These are phyloP conservation scores for Phyllopteryx taeniolatus DNA, from an alignment of 2,113 vertebrate species.

Conservation along the genomic window DNA sequence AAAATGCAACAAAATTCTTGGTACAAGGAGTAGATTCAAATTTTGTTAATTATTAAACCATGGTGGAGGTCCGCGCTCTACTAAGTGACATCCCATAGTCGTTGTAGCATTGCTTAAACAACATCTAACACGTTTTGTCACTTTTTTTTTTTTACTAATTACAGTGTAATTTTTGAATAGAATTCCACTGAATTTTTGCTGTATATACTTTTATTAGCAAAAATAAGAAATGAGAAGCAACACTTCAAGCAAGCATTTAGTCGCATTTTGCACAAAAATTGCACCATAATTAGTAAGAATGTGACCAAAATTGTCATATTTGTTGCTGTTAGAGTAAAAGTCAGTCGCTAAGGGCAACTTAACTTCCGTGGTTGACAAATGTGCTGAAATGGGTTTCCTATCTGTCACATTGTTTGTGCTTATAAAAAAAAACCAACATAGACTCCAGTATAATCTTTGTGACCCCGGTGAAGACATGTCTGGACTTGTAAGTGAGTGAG, in stretches of 20 bases:
- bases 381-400: background rate
- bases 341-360: background rate
- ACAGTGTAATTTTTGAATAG: background rate
- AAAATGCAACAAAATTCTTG: no score
- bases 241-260: background rate
- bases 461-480: background rate
- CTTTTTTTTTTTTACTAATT: background rate
- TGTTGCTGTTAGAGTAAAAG: background rate
- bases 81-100: background rate
- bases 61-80: background rate
- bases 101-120: background rate
- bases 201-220: background rate
- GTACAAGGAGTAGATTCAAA: no score
- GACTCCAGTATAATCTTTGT: background rate
- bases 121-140: background rate
- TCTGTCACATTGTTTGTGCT: background rate
- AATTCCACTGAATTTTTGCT: background rate
- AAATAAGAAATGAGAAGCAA: background rate
- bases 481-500: background rate
- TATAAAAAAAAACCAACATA: background rate
- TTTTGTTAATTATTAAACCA: no score
- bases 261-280: background rate
- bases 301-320: background rate
- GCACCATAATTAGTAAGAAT: background rate
- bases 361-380: background rate